Conservation (phyloP, 2,888 invertebrate genomes). For the Aphrophora alni region DNA sequence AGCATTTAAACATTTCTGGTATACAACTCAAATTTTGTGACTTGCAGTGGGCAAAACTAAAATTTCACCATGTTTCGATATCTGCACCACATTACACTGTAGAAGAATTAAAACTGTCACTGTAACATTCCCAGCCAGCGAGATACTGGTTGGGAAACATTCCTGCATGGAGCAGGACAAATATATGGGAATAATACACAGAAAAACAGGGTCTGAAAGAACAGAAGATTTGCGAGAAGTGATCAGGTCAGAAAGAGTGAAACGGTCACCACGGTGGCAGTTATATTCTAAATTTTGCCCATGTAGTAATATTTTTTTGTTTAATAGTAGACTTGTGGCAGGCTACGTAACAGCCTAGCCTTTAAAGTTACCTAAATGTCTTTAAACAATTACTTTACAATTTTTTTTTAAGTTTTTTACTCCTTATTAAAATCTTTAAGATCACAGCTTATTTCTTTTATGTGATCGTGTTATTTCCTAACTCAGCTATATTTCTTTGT, state of each 20-base stretch:
- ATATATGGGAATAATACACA: slow-evolving; percentile 10
- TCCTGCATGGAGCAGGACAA: slow-evolving; percentile 14
- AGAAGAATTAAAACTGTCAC: not conserved
- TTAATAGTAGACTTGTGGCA: too few relatives aligned
- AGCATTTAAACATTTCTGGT: not conserved
- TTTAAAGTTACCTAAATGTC: too few relatives aligned
- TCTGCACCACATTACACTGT: slow-evolving; percentile 11
- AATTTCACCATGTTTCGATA: not conserved
- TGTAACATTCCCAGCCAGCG: not conserved
- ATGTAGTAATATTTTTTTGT: too few relatives aligned
- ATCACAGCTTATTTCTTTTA: too few relatives aligned
- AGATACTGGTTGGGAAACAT: too few relatives aligned
- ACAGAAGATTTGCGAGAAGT: not conserved
- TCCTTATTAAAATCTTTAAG: too few relatives aligned
- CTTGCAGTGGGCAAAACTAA: not conserved
- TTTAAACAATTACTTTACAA: too few relatives aligned
- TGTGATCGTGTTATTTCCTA: too few relatives aligned
- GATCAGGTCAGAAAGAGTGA: not conserved
- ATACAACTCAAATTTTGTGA: not conserved
- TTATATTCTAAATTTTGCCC: too few relatives aligned
- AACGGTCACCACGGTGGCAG: not conserved
- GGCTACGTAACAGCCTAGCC: too few relatives aligned
- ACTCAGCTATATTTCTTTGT: too few relatives aligned
- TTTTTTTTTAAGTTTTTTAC: too few relatives aligned
- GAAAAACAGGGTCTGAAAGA: not conserved